Evolutionary conservation across 2,888 invertebrate genomes (phyloP), one percentile per base, ranked within the genome.

Genomic region (Timema podura): DNA sequence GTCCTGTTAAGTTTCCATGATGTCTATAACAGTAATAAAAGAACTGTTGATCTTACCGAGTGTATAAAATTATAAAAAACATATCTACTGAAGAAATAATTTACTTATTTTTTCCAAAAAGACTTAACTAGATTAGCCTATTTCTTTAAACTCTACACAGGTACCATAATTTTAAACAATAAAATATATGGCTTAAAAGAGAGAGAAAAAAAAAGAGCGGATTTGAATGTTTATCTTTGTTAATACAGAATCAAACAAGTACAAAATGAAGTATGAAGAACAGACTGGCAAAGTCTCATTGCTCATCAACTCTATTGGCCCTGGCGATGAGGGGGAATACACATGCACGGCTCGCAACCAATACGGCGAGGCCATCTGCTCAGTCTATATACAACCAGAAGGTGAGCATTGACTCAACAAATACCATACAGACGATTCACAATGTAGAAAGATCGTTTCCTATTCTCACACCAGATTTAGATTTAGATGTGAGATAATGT

Each of bases 281-380:
- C 89, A 89, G 80, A 94, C 93, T 75, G 98, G 98, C 69, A 90
- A 91, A 75, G 93, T 95, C 76, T 92, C 93, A 73, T 86, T 98
- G 77, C 89, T 94, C 77, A 98, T 99, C 79, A 93, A 93, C 81
- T 91, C 94, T 80, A 95, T 97, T 77, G 96, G 96, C 73, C 95
- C 95, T 70, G 96, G 96, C 68, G 96, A 97, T 82, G 95, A 96
- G 81, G 97, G 96, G 76, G 96, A 97, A 84, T 97, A 97, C 82
- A 95, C 95, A 1, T 96, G 96, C 82, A 93, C 92, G 72, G 96
- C 96, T 65, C 90, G 93, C 77, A 97, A 97, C 83, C 93, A 94
- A 80, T 95, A 95, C 78, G 98, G 99, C 72, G 96, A 97, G 83
- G 96, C 97, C 61, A 94, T 97, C 78, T 96, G 96, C 83, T 95